These are phyloP conservation scores for Morus bassanus DNA, from an alignment of 2,797 vertebrate genomes.

Conservation along the genomic window DNA sequence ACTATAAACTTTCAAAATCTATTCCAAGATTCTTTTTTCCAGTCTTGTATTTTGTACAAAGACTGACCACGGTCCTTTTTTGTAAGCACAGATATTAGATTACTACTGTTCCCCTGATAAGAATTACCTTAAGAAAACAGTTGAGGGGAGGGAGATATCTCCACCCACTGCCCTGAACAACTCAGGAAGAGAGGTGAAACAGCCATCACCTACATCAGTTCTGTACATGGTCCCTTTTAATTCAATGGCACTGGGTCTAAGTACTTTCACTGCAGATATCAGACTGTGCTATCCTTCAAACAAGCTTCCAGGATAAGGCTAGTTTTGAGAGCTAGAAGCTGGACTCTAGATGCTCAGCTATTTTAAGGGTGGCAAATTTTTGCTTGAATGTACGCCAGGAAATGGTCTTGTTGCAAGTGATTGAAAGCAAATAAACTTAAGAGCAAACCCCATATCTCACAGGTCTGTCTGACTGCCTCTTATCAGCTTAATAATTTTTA, in stretches of 20 bases:
- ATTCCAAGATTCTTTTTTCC: neutral
- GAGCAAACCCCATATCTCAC: neutral
- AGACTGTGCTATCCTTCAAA: neutral
- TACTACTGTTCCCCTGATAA: neutral
- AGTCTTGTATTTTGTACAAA: neutral
- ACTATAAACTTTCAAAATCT: neutral
- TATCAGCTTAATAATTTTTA: neutral
- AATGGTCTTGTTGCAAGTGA: neutral
- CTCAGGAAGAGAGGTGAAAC: neutral
- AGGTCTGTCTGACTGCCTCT: neutral
- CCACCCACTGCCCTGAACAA: neutral
- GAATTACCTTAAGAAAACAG: neutral
- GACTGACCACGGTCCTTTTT: neutral
- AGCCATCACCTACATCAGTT: neutral
- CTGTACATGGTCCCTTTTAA: neutral
- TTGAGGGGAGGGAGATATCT: neutral
- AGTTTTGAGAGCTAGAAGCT: neutral
- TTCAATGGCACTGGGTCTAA: neutral
- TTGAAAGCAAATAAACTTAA: neutral
- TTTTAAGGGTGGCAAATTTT: neutral
- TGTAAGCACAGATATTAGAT: neutral
- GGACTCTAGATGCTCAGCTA: neutral
- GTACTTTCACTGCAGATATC: neutral
- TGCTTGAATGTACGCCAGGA: neutral
- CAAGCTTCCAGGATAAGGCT: rapidly evolving